Conservation (phyloP, 2,113 vertebrate genomes). For the Monopterus albus region DNA sequence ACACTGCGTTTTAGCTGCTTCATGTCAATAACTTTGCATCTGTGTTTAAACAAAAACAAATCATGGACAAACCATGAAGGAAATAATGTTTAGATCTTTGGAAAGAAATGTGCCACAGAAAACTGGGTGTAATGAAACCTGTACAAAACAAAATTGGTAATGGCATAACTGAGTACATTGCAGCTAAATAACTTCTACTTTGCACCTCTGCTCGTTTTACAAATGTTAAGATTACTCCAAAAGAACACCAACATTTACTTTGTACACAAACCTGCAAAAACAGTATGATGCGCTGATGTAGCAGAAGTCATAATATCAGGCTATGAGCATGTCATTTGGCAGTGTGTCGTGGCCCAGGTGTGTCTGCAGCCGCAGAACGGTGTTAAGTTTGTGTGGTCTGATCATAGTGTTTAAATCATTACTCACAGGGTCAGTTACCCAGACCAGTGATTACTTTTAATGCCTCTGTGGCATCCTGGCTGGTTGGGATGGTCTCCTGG, state of each 20-base stretch:
- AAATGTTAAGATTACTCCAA: neutral
- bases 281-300: constrained; percentile 48
- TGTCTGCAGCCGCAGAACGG: constrained; percentile 66
- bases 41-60: neutral
- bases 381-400: constrained; percentile 66
- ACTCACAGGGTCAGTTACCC: constrained; percentile 71
- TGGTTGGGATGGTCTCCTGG: constrained; percentile 42
- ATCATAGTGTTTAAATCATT: constrained; percentile 79
- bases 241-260: neutral
- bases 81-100: neutral
- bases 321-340: constrained; percentile 63
- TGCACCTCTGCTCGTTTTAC: neutral
- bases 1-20: neutral
- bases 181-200: neutral
- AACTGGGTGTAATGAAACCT: neutral
- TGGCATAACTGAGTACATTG: neutral
- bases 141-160: neutral
- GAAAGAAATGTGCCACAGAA: neutral
- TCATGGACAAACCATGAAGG: neutral
- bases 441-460: constrained; percentile 73
- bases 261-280: constrained; percentile 27
- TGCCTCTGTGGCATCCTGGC: constrained; percentile 53
- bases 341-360: constrained; percentile 56
- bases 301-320: constrained; percentile 62
- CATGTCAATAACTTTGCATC: neutral